These are phyloP conservation scores for Caranx melampygus DNA, from an alignment of 2,113 vertebrate genomes.

Conservation along the genomic window DNA sequence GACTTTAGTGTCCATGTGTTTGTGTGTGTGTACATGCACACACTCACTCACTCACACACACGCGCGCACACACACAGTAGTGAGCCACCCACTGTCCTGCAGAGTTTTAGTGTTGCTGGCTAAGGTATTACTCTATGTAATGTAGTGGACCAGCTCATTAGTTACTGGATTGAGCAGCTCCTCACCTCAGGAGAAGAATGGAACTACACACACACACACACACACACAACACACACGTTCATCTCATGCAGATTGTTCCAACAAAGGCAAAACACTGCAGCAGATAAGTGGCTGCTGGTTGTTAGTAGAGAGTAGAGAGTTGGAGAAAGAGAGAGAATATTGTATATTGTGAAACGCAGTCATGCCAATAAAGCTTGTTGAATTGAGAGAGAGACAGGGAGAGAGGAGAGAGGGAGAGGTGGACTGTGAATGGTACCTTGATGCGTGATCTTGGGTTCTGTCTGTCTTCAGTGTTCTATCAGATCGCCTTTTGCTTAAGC, in stretches of 20 bases:
- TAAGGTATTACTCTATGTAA: constrained; percentile 66
- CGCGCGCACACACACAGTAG: constrained; percentile 23
- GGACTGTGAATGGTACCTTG: constrained; percentile 1
- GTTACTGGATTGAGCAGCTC: constrained; percentile 53
- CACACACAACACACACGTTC: not conserved
- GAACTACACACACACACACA: constrained; percentile 24
- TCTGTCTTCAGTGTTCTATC: constrained; percentile 79
- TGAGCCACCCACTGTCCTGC: constrained; percentile 49
- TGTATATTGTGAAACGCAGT: no score
- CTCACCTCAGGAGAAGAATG: constrained; percentile 58
- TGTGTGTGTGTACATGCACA: not conserved
- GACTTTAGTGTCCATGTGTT: no score
- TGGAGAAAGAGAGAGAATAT: no score
- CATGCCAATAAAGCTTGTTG: no score
- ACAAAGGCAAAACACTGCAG: constrained; percentile 25
- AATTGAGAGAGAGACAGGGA: not conserved
- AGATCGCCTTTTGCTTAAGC: constrained; percentile 81
- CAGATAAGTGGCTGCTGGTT: constrained; percentile 2
- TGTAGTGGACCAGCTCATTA: constrained; percentile 62
- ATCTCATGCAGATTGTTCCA: constrained; percentile 33
- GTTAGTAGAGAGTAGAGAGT: not conserved
- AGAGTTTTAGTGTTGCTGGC: constrained; percentile 48
- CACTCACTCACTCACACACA: not conserved
- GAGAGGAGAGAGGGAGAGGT: not conserved
- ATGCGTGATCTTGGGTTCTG: not conserved